A percentile compares a stretch with the other conserved stretches of the same genome.
Conservation (phyloP, 2,113 vertebrate species). For the Phocoena phocoena region DNA sequence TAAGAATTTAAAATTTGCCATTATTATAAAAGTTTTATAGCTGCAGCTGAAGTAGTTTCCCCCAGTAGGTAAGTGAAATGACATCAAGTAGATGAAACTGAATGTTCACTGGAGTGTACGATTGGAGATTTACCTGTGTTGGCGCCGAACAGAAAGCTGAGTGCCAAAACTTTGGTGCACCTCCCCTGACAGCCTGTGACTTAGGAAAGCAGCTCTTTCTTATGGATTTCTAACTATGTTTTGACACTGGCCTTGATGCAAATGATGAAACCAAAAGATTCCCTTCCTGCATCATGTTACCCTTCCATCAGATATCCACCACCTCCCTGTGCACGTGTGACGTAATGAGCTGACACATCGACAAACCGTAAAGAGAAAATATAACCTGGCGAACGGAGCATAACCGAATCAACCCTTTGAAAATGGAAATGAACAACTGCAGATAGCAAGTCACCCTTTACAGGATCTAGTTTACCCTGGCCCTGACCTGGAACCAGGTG, state of each 20-base stretch:
- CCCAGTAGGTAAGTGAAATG: background rate
- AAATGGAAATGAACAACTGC: background rate
- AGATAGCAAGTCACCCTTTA: conserved; percentile 51
- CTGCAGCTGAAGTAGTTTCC: background rate
- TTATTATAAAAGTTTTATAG: background rate
- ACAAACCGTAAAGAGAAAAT: conserved; percentile 45
- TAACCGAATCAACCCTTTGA: background rate
- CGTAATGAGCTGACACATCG: background rate
- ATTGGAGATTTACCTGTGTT: too few relatives aligned
- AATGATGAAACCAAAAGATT: background rate
- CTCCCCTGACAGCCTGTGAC: background rate
- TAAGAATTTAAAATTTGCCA: background rate
- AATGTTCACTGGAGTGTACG: background rate
- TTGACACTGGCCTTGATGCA: background rate
- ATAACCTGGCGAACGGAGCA: background rate
- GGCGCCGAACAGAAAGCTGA: background rate
- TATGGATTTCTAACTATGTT: background rate
- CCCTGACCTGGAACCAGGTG: conserved; percentile 48
- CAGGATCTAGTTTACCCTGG: conserved; percentile 52
- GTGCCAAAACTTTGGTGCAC: background rate
- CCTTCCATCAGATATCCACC: conserved; percentile 6
- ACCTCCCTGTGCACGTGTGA: background rate
- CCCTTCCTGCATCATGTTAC: background rate
- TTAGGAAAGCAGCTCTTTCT: background rate
- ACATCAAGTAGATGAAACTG: background rate